Evolutionary conservation across 2,797 vertebrate species (phyloP), one percentile per base, ranked within the genome.

Genomic region (Spinus pinus): DNA sequence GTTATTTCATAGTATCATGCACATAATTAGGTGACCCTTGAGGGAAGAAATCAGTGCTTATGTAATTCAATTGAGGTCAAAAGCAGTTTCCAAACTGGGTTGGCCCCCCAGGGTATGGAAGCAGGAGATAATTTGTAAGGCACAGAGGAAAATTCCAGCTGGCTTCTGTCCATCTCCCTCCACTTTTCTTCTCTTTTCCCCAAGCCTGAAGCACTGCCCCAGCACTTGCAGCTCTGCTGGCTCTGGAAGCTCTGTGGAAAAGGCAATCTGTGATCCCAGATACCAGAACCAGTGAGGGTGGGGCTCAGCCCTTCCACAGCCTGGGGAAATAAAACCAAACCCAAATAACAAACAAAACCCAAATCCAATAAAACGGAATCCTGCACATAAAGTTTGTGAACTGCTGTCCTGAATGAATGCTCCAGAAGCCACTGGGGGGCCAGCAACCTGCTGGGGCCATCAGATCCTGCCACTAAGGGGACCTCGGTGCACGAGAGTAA

Each of bases 61-160:
- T 75, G 60, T 82, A 95, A 94, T 86, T 91, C 77, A 77, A 42
- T 47, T 75, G 73, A 96, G 89, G 86, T 94, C 83, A 90, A 91
- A 94, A 56, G 37, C 74, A 69, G 37, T 89, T 88, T 95, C 47
- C 65, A 88, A 95, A 94, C 82, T 86, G 57, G 54, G 75, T 93
- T 91, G 89, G 12, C 42, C 91, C 85, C 46, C 72, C 1, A 3
- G 81, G 69, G 39, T 91, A 41, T 33, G n/a, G 50, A 94, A 91
- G 30, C 20, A 74, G 81, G 28, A 81, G 61, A 86, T 74, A 74
- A 65, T 88, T 94, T 91, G 35, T 54, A 71, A 94, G 39, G 50
- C 16, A 4, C 33, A 65, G 50, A 78, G 72, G 53, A 96, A 94
- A 93, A 94, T 94, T 95, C 79, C 87, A 95, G 10, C 42, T 1